phyloP scores from a whole-genome alignment of 2,888 invertebrate genomes.

The Luperina testacea region DNA sequence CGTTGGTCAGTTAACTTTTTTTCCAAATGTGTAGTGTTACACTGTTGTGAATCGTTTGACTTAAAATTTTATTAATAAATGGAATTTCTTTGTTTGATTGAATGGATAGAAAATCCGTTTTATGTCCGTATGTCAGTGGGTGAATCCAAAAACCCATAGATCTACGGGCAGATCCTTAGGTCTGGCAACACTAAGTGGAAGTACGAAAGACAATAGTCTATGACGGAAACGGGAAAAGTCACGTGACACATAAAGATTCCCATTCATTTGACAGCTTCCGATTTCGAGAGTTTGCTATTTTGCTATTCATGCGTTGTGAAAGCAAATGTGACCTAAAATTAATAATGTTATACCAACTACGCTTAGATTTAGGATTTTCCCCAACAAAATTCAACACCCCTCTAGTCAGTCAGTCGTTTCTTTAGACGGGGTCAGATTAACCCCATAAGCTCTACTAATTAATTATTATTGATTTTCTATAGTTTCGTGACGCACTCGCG shows the following conservation, averaged over 20 bases:
- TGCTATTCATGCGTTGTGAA: neutral
- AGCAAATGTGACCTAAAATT: neutral
- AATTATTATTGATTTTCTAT: too few species aligned
- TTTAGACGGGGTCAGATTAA: too few species aligned
- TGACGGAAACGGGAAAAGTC: slow-evolving; percentile 69
- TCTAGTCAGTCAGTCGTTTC: too few species aligned
- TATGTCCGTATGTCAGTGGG: neutral
- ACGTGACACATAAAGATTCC: slow-evolving; percentile 70
- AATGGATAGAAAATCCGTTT: neutral
- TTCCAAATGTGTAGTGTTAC: neutral
- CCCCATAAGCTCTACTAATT: too few species aligned
- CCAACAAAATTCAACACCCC: too few species aligned
- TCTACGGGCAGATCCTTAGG: neutral
- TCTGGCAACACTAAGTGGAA: slow-evolving; percentile 70
- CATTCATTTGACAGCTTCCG: slow-evolving; percentile 36
- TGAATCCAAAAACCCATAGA: neutral
- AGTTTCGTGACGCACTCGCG: too few species aligned
- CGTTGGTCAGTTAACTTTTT: neutral
- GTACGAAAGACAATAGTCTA: slow-evolving; percentile 78
- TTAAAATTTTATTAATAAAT: neutral
- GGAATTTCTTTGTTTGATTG: neutral
- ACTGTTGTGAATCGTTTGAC: neutral
- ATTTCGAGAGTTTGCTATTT: slow-evolving; percentile 4
- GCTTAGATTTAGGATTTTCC: neutral
- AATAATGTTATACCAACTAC: neutral